A percentile compares a stretch with the other conserved stretches of the same genome.
Evolutionary conservation across 2,888 invertebrate genomes (phyloP).

Genomic region (Myopa tessellatipennis): DNA sequence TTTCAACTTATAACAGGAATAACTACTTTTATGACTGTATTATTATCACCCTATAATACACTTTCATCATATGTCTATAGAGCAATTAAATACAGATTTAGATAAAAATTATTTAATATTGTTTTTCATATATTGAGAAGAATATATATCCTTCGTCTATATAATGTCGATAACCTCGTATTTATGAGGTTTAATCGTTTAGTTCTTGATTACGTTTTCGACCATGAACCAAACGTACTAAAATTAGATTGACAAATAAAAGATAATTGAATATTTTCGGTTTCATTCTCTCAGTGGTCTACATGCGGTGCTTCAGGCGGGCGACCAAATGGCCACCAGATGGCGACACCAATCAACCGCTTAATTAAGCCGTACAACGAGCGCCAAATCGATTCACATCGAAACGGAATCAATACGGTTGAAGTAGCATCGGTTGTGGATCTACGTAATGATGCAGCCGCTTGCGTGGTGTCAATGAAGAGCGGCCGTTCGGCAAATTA

Average conservation of each 20-base stretch:
- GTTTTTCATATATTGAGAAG: too few relatives aligned
- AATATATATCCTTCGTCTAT: too few relatives aligned
- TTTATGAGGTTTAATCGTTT: too few relatives aligned
- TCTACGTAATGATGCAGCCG: background rate
- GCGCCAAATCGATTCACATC: background rate
- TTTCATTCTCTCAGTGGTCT: background rate
- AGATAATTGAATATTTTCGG: background rate
- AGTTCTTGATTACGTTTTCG: too few relatives aligned
- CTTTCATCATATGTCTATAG: too few relatives aligned
- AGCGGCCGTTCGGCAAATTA: background rate
- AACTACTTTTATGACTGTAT: too few relatives aligned
- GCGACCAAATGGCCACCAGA: background rate
- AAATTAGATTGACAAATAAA: background rate
- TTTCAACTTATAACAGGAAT: too few relatives aligned
- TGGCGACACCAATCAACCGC: constrained; percentile 15
- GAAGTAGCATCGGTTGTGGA: background rate
- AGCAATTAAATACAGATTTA: too few relatives aligned
- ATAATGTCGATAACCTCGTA: too few relatives aligned
- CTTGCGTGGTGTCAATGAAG: background rate
- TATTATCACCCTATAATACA: too few relatives aligned
- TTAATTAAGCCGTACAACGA: constrained; percentile 9
- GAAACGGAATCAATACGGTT: background rate
- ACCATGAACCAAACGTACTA: too few relatives aligned
- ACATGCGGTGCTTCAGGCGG: background rate
- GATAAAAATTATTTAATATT: too few relatives aligned